These are phyloP conservation scores for Teleogryllus occipitalis DNA, from an alignment of 1,140 invertebrate species.

Conservation along the genomic window DNA sequence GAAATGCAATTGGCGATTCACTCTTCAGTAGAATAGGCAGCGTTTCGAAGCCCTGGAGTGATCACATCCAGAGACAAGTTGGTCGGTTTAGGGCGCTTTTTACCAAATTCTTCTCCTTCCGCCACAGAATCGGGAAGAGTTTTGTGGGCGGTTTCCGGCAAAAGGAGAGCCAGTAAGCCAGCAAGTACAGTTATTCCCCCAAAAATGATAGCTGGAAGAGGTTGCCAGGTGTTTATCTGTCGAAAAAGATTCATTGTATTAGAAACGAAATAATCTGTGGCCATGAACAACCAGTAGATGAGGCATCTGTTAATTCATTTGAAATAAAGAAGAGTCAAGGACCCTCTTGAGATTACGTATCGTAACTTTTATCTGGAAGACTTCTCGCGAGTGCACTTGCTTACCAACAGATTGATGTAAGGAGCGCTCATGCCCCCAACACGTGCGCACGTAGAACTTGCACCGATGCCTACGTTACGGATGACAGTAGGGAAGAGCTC, in stretches of 20 bases:
- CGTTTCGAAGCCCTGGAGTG: neutral
- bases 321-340: no score
- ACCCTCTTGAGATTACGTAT: no score
- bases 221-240: neutral
- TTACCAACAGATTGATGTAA: conserved; percentile 8
- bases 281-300: no score
- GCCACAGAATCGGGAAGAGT: neutral
- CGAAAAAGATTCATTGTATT: neutral
- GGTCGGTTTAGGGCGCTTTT: neutral
- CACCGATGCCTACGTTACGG: neutral
- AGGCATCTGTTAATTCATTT: no score
- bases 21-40: neutral
- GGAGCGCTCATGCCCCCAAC: neutral
- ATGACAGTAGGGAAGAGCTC: conserved; percentile 73
- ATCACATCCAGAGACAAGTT: neutral
- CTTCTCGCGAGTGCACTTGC: neutral
- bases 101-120: neutral
- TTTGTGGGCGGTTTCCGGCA: neutral
- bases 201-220: neutral
- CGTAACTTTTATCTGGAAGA: no score
- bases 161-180: neutral
- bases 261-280: no score
- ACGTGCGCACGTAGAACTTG: neutral
- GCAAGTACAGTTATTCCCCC: neutral
- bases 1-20: neutral